Evolutionary conservation across 1,140 invertebrate species (phyloP).

Genomic region (Ganaspis sp.): DNA sequence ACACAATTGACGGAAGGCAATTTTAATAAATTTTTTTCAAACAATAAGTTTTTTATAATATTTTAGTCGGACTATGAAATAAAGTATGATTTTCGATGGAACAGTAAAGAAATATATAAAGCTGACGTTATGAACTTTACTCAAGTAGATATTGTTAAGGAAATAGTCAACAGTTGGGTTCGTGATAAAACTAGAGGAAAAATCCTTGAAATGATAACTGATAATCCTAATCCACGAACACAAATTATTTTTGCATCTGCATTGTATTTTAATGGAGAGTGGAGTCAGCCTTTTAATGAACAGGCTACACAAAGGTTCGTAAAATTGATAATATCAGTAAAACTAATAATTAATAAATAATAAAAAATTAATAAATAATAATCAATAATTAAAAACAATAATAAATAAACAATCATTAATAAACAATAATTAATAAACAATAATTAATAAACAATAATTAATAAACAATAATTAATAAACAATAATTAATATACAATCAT

Average conservation of each 20-base stretch:
- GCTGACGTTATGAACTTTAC: constrained; percentile 79
- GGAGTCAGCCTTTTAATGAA: constrained; percentile 82
- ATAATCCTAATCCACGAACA: constrained; percentile 74
- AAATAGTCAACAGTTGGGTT: constrained; percentile 83
- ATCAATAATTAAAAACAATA: too few relatives aligned
- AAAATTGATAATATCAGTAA: too few relatives aligned
- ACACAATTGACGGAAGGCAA: too few relatives aligned
- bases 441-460: too few relatives aligned
- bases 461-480: too few relatives aligned
- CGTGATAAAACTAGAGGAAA: constrained; percentile 79
- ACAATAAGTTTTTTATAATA: not conserved
- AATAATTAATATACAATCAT: too few relatives aligned
- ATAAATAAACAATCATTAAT: too few relatives aligned
- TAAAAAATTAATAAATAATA: too few relatives aligned
- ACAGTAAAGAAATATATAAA: constrained; percentile 75
- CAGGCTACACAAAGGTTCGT: constrained; percentile 77
- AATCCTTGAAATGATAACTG: constrained; percentile 79
- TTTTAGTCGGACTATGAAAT: constrained; percentile 77
- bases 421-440: too few relatives aligned
- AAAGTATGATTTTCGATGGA: constrained; percentile 75
- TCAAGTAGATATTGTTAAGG: constrained; percentile 68
- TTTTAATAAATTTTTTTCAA: not conserved
- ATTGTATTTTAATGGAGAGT: constrained; percentile 86
- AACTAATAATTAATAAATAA: too few relatives aligned
- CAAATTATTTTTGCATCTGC: constrained; percentile 83